Conservation (phyloP, 2,888 invertebrate species). For the Endotricha flammealis region DNA sequence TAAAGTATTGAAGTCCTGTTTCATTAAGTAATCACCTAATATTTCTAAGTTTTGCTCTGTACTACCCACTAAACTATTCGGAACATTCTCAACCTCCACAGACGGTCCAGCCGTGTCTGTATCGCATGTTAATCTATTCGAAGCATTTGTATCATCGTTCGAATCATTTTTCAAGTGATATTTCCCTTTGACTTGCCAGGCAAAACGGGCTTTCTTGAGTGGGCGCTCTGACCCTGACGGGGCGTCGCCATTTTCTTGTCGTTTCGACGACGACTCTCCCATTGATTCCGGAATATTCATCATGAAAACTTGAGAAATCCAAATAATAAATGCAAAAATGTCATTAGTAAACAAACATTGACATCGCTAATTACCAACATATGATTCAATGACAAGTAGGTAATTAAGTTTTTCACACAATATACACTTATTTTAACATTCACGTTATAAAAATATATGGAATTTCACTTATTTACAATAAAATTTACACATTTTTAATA, state of each 20-base stretch:
- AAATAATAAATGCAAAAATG: constrained; percentile 31
- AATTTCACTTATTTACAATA: background rate
- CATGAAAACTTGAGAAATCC: constrained; percentile 29
- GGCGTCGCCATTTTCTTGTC: constrained; percentile 74
- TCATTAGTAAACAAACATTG: constrained; percentile 74
- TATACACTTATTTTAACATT: background rate
- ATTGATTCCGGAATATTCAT: constrained; percentile 56
- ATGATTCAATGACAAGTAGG: constrained; percentile 68
- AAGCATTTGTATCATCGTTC: constrained; percentile 27
- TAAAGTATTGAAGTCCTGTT: constrained; percentile 54
- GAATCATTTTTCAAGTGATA: constrained; percentile 75
- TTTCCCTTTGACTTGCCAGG: constrained; percentile 83
- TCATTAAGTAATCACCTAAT: constrained; percentile 55
- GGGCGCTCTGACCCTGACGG: constrained; percentile 75
- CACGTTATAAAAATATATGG: constrained; percentile 3
- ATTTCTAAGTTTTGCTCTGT: constrained; percentile 60
- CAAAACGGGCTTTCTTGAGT: constrained; percentile 81
- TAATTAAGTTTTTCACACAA: constrained; percentile 33
- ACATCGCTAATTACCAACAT: constrained; percentile 71
- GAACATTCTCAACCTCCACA: constrained; percentile 32
- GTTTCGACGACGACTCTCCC: constrained; percentile 70
- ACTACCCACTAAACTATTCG: constrained; percentile 34
- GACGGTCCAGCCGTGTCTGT: constrained; percentile 29
- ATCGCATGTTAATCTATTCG: constrained; percentile 23
- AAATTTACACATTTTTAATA: background rate